Evolutionary conservation across 37 sponge, comb jelly and placozoan species (phyloP), one percentile per base, ranked within the genome.

Genomic region (Halisarca cf. caerulea): DNA sequence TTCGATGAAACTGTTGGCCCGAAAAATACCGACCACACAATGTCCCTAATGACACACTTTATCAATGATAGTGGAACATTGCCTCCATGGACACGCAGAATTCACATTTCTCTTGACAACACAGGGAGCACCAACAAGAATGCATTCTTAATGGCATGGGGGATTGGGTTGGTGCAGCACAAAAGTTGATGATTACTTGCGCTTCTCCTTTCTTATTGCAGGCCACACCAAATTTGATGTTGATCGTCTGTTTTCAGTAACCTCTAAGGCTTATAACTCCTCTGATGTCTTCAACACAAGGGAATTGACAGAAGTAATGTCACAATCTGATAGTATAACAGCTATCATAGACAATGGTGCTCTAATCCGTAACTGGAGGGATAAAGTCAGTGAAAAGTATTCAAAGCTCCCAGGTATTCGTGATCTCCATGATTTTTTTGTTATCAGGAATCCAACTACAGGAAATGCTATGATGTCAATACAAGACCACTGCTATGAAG

Each of bases 71-170:
- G 27, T 0, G 25, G 21, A 5, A 82, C 60, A 32, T 24, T 71
- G 9, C 73, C 72, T 25, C 32, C n/a, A 6, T 84, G 85, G 85
- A 36, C 59, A 21, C 20, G 53, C 28, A 17, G 85, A 33, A 42
- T 84, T 33, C 78, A 84, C 17, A 37, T 84, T n/a, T 84, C 75
- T 68, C 62, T 84, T 4, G 85, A 84, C 64, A 84, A 84, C 75
- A 42, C 85, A 59, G n/a, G 36, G 42, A n/a, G n/a, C n/a, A n/a
- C n/a, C n/a, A n/a, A n/a, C n/a, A n/a, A n/a, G n/a, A n/a, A n/a
- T 59, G 14, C n/a, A 18, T 8, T 66, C 66, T n/a, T 64, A 8
- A 64, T 64, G 66, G 18, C 66, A 25, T 14, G 25, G 18, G 23
- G 8, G 8, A 64, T 64, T 14, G 87, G 81, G 39, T 40, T 81